Base-by-base conservation (phyloP, 2,888 invertebrate species). In the Spodoptera exigua region DNA sequence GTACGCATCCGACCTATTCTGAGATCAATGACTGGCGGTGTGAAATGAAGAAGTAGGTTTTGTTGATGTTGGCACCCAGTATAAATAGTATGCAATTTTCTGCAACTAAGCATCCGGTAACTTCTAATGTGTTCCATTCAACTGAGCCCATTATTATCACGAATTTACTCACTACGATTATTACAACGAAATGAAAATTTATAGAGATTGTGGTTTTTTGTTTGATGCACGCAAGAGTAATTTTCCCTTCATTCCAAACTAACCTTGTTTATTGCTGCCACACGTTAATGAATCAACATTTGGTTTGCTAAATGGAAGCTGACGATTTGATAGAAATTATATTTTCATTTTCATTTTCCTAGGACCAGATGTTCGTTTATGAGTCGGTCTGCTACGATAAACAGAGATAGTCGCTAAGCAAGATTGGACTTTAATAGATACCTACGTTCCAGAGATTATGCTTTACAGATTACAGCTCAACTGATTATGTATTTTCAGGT, bases 11-110 rank as follows among this genome's bases (percentile, higher is more conserved):
- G 67, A 74, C 70, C 73, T 69, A 58, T 57, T 66, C 45, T 39
- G 55, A 59, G 81, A 79, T 74, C 81, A 74, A 74, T 80, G 81
- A 81, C 81, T 73, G 66, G 61, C 60, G 70, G 61, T 58, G 61
- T 60, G 57, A 64, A 76, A 69, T 56, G 57, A 71, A 74, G 64
- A 78, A 74, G 72, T 74, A 76, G 64, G 67, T 46, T 75, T 66
- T 80, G 74, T 78, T 81, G 73, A 75, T 73, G 60, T 76, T 77
- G 74, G 71, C 72, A 66, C 61, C 58, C 32, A 39, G 54, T 62
- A 55, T 59, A 75, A 57, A 66, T 75, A 64, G 52, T 52, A 45
- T 70, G 69, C 69, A 70, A 56, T 65, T 70, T 70, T 65, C 46
- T 70, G 69, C 70, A 70, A 51, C 43, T 21, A 34, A 51, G 18